Percentiles rank a stretch among this genome's conserved stretches.
phyloP scores from a whole-genome alignment of 2,888 invertebrate species.

The Ypsolopha scabrella region DNA sequence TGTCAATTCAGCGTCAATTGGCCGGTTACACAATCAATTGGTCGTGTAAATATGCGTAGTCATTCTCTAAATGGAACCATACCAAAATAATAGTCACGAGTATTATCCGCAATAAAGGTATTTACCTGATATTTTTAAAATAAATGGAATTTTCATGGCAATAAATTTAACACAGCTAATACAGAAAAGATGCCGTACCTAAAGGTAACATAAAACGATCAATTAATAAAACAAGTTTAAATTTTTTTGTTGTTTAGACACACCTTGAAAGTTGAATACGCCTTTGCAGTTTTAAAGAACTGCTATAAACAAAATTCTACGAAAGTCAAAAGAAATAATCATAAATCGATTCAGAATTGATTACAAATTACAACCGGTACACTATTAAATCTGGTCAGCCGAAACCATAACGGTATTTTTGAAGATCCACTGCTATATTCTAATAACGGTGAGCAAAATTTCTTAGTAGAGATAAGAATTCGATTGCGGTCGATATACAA shows the following conservation, averaged over 20 bases:
- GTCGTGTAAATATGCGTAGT: not conserved
- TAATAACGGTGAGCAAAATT: constrained; percentile 1
- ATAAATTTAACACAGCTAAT: too few relatives aligned
- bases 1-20: not conserved
- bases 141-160: not conserved
- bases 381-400: not conserved
- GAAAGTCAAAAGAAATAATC: not conserved
- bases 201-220: not conserved
- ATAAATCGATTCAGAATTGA: not conserved
- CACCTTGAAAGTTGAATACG: too few relatives aligned
- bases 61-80: not conserved
- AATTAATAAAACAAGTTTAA: not conserved
- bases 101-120: constrained; percentile 1
- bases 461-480: constrained; percentile 9
- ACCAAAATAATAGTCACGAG: not conserved
- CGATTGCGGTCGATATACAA: constrained; percentile 18
- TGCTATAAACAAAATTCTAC: not conserved
- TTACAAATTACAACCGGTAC: not conserved
- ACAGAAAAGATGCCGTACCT: not conserved
- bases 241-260: too few relatives aligned
- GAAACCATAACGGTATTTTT: not conserved
- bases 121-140: not conserved
- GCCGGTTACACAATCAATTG: not conserved
- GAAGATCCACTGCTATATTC: not conserved
- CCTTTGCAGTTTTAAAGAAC: not conserved